A percentile compares a stretch with the other conserved stretches of the same genome.
Evolutionary conservation across 1,140 invertebrate genomes (phyloP).

Genomic region (Cataglyphis hispanica): DNA sequence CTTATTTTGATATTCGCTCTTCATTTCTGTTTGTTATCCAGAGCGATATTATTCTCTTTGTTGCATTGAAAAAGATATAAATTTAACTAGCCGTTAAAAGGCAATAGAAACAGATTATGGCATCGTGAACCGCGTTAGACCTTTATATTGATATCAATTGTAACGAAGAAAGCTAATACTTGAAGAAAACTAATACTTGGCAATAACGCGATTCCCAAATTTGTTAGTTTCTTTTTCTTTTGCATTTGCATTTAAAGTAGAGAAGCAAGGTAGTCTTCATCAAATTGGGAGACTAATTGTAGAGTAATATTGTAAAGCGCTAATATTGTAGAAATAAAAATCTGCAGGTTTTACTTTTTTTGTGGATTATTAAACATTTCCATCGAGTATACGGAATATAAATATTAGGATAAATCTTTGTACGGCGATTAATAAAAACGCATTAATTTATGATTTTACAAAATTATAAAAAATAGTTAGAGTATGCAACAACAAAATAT

Average conservation of each 20-base stretch:
- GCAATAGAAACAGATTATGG: neutral
- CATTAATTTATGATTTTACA: neutral
- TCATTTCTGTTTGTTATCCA: neutral
- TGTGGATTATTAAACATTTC: neutral
- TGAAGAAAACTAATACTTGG: neutral
- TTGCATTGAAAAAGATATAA: constrained; percentile 11
- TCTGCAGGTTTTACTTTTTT: neutral
- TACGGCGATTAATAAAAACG: neutral
- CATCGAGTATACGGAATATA: neutral
- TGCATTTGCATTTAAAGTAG: neutral
- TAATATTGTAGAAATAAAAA: constrained; percentile 31
- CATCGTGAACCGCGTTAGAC: neutral
- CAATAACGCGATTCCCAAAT: constrained; percentile 2
- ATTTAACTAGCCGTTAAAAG: neutral
- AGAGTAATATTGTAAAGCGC: neutral
- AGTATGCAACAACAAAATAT: neutral
- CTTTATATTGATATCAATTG: neutral
- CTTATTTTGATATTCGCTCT: neutral
- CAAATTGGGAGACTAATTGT: neutral
- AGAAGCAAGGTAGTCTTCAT: neutral
- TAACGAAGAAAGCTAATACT: neutral
- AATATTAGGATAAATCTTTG: neutral
- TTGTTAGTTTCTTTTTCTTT: neutral
- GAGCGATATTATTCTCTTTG: neutral
- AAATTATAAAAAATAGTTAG: constrained; percentile 11